Conservation (phyloP, 1,140 invertebrate species). For the Vanessa tameamea region DNA sequence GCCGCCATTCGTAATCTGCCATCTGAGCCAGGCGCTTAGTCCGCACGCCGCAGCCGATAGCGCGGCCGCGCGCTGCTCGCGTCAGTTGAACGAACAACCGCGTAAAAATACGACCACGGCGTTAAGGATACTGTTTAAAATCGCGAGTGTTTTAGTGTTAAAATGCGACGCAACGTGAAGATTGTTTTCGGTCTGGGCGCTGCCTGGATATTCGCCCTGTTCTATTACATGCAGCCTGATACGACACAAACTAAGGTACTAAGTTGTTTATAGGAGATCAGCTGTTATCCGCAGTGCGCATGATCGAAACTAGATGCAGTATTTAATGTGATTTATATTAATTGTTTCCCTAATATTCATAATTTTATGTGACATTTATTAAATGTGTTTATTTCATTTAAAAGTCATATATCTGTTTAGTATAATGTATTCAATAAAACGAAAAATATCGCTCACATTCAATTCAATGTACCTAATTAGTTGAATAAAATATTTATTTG, state of each 20-base stretch:
- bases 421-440: too few species aligned
- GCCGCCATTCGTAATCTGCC: constrained; percentile 38
- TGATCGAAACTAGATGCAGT: constrained; percentile 37
- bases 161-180: constrained; percentile 74
- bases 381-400: too few species aligned
- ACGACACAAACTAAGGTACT: constrained; percentile 62
- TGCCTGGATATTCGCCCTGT: constrained; percentile 71
- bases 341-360: not conserved
- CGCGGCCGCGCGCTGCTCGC: constrained; percentile 68
- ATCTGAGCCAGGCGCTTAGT: constrained; percentile 45
- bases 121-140: constrained; percentile 9
- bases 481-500: too few species aligned
- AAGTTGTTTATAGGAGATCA: constrained; percentile 61
- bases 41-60: constrained; percentile 59
- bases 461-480: not conserved
- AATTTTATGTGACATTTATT: not conserved
- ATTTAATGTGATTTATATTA: constrained; percentile 15
- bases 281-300: constrained; percentile 66
- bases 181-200: constrained; percentile 63
- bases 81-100: constrained; percentile 30
- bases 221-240: constrained; percentile 74
- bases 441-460: not conserved
- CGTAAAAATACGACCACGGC: constrained; percentile 18
- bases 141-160: constrained; percentile 44
- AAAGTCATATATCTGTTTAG: too few species aligned